These are phyloP conservation scores for Epistrophella euchroma DNA, from an alignment of 2,888 invertebrate species.

Conservation along the genomic window DNA sequence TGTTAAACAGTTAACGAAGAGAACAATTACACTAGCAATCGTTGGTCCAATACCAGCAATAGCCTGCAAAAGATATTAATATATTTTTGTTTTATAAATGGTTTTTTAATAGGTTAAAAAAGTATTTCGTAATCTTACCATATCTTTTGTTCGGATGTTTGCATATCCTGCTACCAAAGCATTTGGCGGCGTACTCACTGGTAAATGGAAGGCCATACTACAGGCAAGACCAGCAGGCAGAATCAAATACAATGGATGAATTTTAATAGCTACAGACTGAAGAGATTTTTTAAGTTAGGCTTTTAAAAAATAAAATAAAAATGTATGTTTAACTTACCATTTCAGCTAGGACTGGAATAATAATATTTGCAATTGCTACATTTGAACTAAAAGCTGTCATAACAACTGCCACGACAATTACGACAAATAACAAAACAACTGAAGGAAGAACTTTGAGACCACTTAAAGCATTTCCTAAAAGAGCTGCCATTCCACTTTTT, in stretches of 20 bases:
- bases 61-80: constrained; percentile 84
- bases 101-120: not conserved
- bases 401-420: constrained; percentile 90
- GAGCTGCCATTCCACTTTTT: constrained; percentile 89
- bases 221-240: constrained; percentile 94
- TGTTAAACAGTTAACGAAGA: constrained; percentile 90
- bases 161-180: constrained; percentile 95
- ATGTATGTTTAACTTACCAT: constrained; percentile 85
- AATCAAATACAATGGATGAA: constrained; percentile 95
- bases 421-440: constrained; percentile 88
- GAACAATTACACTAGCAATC: constrained; percentile 88
- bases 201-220: constrained; percentile 96
- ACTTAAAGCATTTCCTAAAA: constrained; percentile 89
- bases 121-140: constrained; percentile 85
- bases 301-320: not conserved
- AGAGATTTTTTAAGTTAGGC: constrained; percentile 24
- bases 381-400: constrained; percentile 96
- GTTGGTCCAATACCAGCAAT: constrained; percentile 92
- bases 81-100: too few relatives aligned
- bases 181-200: constrained; percentile 97
- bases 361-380: constrained; percentile 94
- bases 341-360: constrained; percentile 92
- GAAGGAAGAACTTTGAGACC: constrained; percentile 88
- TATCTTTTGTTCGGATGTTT: constrained; percentile 91
- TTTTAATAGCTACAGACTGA: constrained; percentile 88